Evolutionary conservation across 2,888 invertebrate species (phyloP).

Genomic region (Arrhopalites spinosus): DNA sequence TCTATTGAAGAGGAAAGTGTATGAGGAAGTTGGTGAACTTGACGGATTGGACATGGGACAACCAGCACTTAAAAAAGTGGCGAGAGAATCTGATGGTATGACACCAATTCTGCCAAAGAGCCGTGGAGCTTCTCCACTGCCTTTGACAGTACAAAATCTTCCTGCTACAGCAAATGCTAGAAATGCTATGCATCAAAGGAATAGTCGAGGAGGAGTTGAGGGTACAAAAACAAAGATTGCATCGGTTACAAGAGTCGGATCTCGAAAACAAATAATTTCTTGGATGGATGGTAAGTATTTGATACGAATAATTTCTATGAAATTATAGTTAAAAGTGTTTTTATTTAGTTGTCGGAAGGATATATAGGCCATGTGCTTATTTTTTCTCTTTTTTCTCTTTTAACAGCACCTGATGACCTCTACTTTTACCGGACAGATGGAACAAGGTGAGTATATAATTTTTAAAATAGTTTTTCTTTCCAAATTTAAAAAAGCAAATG

Average conservation of each 20-base stretch:
- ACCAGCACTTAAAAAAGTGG: slow-evolving; percentile 77
- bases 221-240: slow-evolving; percentile 78
- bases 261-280: slow-evolving; percentile 88
- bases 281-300: slow-evolving; percentile 98
- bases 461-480: too few species aligned
- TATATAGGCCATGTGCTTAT: too few species aligned
- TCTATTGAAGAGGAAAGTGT: slow-evolving; percentile 79
- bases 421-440: slow-evolving; percentile 90
- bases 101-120: slow-evolving; percentile 45
- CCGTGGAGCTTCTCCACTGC: slow-evolving; percentile 57
- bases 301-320: too few species aligned
- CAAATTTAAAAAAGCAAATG: too few species aligned
- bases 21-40: slow-evolving; percentile 87
- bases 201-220: slow-evolving; percentile 61
- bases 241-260: slow-evolving; percentile 74
- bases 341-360: too few species aligned
- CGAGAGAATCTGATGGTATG: slow-evolving; percentile 58
- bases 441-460: slow-evolving; percentile 69
- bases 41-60: slow-evolving; percentile 70
- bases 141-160: slow-evolving; percentile 48
- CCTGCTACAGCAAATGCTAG: slow-evolving; percentile 56
- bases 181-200: slow-evolving; percentile 63
- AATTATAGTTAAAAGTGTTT: too few species aligned
- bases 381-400: too few species aligned
- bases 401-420: slow-evolving; percentile 86